phyloP scores from a whole-genome alignment of 2,888 invertebrate genomes.

The Nomada goodeniana region DNA sequence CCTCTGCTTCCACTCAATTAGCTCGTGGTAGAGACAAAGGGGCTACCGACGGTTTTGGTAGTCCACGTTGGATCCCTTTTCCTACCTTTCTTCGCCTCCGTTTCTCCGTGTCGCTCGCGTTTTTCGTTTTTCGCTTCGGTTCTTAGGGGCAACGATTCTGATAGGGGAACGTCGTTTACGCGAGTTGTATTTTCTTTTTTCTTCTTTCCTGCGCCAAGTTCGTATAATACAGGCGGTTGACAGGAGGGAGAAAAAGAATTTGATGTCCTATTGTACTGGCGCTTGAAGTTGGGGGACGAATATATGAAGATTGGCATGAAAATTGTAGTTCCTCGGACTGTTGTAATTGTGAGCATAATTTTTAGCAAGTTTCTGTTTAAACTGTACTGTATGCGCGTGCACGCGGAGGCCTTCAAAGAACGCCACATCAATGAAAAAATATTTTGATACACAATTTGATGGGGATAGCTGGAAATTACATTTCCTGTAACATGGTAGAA shows the following conservation, averaged over 20 bases:
- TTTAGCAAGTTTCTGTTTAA: background rate
- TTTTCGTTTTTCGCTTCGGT: constrained; percentile 2
- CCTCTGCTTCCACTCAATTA: constrained; percentile 68
- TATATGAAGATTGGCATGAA: background rate
- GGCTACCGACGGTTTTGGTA: constrained; percentile 68
- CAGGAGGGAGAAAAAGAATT: background rate
- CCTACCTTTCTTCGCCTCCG: background rate
- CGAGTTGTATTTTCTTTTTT: constrained; percentile 14
- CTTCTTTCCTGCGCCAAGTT: constrained; percentile 5
- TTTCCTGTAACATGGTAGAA: background rate
- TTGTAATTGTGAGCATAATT: too few relatives aligned
- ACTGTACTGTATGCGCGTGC: too few relatives aligned
- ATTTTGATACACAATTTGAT: background rate
- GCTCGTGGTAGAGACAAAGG: constrained; percentile 69
- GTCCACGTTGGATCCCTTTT: constrained; percentile 39
- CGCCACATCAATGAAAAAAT: constrained; percentile 19
- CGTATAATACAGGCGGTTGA: background rate
- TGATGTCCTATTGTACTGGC: constrained; percentile 20
- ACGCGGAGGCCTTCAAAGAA: background rate
- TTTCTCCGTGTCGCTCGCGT: background rate
- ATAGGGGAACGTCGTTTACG: constrained; percentile 38
- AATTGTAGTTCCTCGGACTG: background rate
- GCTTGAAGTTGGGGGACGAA: background rate
- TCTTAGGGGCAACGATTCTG: constrained; percentile 29
- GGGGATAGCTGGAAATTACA: constrained; percentile 13